Base-by-base conservation (phyloP, 1,140 invertebrate genomes). In the Lithobius niger region DNA sequence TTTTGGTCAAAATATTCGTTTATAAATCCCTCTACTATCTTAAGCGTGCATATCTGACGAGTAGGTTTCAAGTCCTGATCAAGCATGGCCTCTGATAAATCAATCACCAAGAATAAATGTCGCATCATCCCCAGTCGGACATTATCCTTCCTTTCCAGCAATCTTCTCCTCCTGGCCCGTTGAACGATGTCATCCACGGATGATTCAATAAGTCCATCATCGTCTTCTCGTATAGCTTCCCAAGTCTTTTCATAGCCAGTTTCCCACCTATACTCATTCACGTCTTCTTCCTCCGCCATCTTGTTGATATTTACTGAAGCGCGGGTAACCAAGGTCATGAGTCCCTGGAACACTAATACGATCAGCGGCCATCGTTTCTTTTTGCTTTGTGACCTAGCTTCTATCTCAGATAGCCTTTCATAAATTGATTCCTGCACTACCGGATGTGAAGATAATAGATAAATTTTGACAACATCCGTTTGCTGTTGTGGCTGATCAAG, bases 201-300 rank as follows among this genome's bases (percentile, higher is more conserved):
- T 15, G 86, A 79, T 66, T 94, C 89, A 56, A 98, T 71, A 56
- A 91, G 75, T 0, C 93, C 93, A 70, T 88, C 83, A 58, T 94
- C 88, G 75, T 96, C 91, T 78, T 98, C 94, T 71, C 88, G 84
- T 47, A 98, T 89, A 36, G 88, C 89, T 73, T 98, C 94, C 92
- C 91, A 36, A 66, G 89, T 93, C 72, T 91, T 92, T 71, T 97
- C 92, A 73, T 97, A 97, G 64, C 92, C 93, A 42, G 88, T 92
- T 69, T 97, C 92, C 92, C 92, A 97, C 22, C 90, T 78, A 68
- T 97, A 97, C 66, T 92, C 90, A 65, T 92, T 91, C 43, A 81
- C 79, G 66, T 91, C 88, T 42, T 89, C 87, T 51, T 91, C 85
- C 22, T 58, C 56, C 16, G 60, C 60, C 60, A 61, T 66, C 27